Percentiles rank a stretch among this genome's conserved stretches.
Conservation (phyloP, 1,140 invertebrate species). For the Solen grandis region DNA sequence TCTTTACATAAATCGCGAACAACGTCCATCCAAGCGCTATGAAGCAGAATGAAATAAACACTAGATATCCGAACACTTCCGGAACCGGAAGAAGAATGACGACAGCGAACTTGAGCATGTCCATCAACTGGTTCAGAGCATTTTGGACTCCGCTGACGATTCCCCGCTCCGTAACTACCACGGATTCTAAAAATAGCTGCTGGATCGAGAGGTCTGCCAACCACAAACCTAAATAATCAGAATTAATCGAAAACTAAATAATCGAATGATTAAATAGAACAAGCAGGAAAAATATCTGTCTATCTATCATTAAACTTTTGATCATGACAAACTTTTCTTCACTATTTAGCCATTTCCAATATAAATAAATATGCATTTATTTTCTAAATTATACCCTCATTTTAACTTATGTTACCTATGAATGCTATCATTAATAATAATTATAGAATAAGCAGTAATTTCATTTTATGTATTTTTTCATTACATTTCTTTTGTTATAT, state of each 20-base stretch:
- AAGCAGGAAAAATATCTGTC: no score
- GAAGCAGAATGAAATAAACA: slow-evolving; percentile 59
- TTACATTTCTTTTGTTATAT: no score
- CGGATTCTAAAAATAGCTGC: slow-evolving; percentile 84
- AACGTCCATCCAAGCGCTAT: slow-evolving; percentile 55
- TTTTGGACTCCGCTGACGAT: slow-evolving; percentile 83
- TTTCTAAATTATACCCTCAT: no score
- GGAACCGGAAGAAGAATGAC: slow-evolving; percentile 60
- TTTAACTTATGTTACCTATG: no score
- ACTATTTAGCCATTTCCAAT: no score
- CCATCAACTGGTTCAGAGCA: slow-evolving; percentile 82
- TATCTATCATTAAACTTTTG: neutral
- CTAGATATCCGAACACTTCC: slow-evolving; percentile 60
- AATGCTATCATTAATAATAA: no score
- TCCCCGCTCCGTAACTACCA: slow-evolving; percentile 82
- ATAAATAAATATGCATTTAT: no score
- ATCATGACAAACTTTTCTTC: no score
- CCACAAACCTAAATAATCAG: slow-evolving; percentile 81
- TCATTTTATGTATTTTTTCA: no score
- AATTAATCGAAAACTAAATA: neutral
- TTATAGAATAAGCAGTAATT: no score
- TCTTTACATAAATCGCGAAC: slow-evolving; percentile 55
- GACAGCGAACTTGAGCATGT: slow-evolving; percentile 81
- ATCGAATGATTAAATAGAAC: no score
- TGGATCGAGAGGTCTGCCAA: slow-evolving; percentile 83